Percentiles rank a stretch among this genome's conserved stretches.
These are phyloP conservation scores for Chelonus insularis DNA, from an alignment of 1,140 invertebrate species.

Conservation along the genomic window DNA sequence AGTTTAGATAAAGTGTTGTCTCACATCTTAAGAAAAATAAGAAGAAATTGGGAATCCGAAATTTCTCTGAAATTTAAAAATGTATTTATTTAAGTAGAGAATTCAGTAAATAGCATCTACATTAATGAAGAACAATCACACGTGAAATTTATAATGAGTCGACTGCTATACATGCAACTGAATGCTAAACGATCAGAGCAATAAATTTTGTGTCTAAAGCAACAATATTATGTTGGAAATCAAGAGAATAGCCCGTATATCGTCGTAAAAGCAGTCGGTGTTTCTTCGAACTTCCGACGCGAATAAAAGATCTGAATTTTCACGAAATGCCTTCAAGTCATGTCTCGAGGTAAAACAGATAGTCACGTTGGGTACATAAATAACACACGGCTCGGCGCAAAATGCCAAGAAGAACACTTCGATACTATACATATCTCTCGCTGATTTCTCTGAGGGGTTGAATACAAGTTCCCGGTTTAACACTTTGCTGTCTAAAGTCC, in stretches of 20 bases:
- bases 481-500: neutral
- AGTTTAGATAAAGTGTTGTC: no score
- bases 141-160: slow-evolving; percentile 31
- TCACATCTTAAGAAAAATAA: no score
- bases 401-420: slow-evolving; percentile 4
- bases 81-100: no score
- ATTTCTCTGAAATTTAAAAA: no score
- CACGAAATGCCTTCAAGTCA: neutral
- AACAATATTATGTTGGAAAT: neutral
- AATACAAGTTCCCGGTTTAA: neutral
- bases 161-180: slow-evolving; percentile 27
- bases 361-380: slow-evolving; percentile 22
- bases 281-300: slow-evolving; percentile 15
- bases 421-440: neutral
- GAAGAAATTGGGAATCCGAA: no score
- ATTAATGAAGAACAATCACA: slow-evolving; percentile 7
- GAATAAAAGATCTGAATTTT: slow-evolving; percentile 13
- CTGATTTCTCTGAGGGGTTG: slow-evolving; percentile 19
- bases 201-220: slow-evolving; percentile 32
- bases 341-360: slow-evolving; percentile 18
- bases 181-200: slow-evolving; percentile 29
- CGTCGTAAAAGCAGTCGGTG: neutral
- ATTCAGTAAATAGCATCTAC: slow-evolving; percentile 24
- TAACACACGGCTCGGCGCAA: neutral
- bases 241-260: no score